Percentiles rank a stretch among this genome's conserved stretches.
Conservation (phyloP, 2,113 vertebrate species). For the Ptilonorhynchus violaceus region DNA sequence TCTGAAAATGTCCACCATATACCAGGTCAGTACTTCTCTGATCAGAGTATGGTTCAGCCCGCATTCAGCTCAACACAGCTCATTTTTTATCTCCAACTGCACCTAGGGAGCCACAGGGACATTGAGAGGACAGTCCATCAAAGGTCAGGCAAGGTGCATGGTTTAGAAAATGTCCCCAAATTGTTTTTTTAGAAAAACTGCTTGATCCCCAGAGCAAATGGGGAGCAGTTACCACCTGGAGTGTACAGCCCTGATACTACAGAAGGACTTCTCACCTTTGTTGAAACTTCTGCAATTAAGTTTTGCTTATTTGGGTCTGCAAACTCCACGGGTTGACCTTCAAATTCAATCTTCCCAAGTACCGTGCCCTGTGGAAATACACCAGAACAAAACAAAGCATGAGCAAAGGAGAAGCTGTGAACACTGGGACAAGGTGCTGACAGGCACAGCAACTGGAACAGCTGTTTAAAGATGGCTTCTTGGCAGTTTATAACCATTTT, state of each 20-base stretch:
- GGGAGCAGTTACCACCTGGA: background rate
- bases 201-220: background rate
- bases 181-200: background rate
- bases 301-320: constrained; percentile 87
- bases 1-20: background rate
- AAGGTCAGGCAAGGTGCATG: background rate
- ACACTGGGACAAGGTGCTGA: background rate
- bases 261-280: constrained; percentile 79
- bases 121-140: background rate
- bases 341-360: constrained; percentile 96
- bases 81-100: background rate
- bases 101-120: background rate
- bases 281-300: constrained; percentile 90
- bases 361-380: constrained; percentile 81
- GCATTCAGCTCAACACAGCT: background rate
- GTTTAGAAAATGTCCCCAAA: background rate
- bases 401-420: constrained; percentile 20
- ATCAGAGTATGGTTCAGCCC: background rate
- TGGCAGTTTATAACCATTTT: background rate
- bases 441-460: constrained; percentile 4
- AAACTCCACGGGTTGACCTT: constrained; percentile 86
- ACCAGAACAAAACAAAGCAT: background rate
- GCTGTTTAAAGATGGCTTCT: background rate
- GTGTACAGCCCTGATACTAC: background rate
- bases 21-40: background rate